phyloP scores from a whole-genome alignment of 1,140 invertebrate species.

The Apis dorsata region DNA sequence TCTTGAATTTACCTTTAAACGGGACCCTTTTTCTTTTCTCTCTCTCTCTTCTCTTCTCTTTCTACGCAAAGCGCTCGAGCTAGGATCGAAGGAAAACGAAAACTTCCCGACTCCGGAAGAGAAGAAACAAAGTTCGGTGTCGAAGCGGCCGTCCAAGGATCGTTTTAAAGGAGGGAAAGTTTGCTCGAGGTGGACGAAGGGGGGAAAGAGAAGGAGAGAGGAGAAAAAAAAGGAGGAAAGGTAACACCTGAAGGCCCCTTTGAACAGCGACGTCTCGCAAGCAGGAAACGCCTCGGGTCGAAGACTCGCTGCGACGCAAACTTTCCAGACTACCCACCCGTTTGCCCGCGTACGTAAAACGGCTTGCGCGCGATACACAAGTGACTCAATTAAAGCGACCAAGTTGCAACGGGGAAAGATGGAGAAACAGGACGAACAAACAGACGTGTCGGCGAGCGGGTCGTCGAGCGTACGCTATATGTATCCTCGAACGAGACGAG shows the following conservation, averaged over 20 bases:
- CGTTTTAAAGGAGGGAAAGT: slow-evolving; percentile 6
- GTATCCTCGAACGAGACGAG: neutral
- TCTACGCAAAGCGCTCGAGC: neutral
- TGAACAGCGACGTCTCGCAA: slow-evolving; percentile 24
- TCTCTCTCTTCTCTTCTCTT: neutral
- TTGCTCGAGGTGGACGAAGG: neutral
- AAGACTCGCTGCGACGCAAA: slow-evolving; percentile 53
- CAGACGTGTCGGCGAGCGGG: slow-evolving; percentile 41
- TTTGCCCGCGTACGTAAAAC: slow-evolving; percentile 59
- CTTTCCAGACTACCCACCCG: slow-evolving; percentile 48
- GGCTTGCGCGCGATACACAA: slow-evolving; percentile 57
- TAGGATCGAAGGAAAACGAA: neutral
- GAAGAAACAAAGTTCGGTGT: neutral
- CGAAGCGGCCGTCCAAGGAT: neutral
- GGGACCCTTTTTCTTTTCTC: neutral
- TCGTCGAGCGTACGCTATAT: slow-evolving; percentile 36
- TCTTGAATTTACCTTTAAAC: neutral
- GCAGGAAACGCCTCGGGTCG: slow-evolving; percentile 45
- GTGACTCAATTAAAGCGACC: slow-evolving; percentile 63
- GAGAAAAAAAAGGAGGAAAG: neutral
- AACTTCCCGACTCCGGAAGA: too few relatives aligned
- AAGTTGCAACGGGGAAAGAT: slow-evolving; percentile 44
- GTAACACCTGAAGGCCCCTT: slow-evolving; percentile 31
- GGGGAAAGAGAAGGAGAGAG: neutral
- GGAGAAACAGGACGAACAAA: slow-evolving; percentile 53